Evolutionary conservation across 2,888 invertebrate species (phyloP).

Genomic region (Ichneumon xanthorius): DNA sequence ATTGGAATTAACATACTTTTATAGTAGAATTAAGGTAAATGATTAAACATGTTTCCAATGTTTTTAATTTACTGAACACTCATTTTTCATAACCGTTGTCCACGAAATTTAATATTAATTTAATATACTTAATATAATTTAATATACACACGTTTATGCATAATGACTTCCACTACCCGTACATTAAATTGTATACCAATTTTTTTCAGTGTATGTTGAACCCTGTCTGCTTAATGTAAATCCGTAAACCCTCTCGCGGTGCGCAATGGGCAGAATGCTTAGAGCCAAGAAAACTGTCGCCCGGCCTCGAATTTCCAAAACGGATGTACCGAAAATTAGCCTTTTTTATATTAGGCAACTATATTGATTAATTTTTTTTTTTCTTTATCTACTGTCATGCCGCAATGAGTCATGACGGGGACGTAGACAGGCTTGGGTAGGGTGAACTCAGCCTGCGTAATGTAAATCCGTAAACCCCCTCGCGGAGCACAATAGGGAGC

Average conservation of each 20-base stretch:
- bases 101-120: no score
- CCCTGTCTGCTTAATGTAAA: conserved; percentile 39
- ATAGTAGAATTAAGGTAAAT: no score
- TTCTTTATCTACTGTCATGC: not conserved
- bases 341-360: not conserved
- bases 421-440: not conserved
- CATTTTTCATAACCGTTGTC: no score
- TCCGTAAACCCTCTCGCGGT: conserved; percentile 29
- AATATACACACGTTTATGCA: no score
- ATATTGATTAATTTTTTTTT: not conserved
- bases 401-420: conserved; percentile 7
- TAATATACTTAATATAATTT: no score
- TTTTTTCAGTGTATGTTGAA: not conserved
- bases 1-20: no score
- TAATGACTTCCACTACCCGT: no score
- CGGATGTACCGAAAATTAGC: no score
- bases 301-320: not conserved
- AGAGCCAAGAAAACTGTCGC: conserved; percentile 2
- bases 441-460: conserved; percentile 4
- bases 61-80: no score
- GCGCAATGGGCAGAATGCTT: conserved; percentile 51
- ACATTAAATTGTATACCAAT: no score
- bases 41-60: no score
- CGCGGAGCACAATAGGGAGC: conserved; percentile 53
- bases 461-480: conserved; percentile 52